Evolutionary conservation across 2,113 vertebrate genomes (phyloP), one percentile per base, ranked within the genome.

Genomic region (Urocitellus parryii): DNA sequence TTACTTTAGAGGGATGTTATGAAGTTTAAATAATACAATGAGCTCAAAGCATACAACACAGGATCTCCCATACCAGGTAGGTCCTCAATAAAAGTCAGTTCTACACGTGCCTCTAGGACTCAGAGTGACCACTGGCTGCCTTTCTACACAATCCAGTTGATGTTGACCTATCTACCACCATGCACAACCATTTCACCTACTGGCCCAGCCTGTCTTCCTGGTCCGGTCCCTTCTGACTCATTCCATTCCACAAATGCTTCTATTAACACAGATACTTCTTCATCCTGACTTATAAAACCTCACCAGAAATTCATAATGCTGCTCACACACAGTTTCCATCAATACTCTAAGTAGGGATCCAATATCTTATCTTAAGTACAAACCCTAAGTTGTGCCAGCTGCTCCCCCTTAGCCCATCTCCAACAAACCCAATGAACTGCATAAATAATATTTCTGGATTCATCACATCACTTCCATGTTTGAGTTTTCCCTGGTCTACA

Each of bases 11-110:
- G 9, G 12, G 11, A 22, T 86, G n/a, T 80, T 87, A 17, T 68
- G 63, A 96, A 22, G 68, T 27, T 92, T 90, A 80, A 85, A 78
- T 84, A 58, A 92, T 34, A 78, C 16, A 94, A 65, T 72, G 37
- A 95, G 70, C 29, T 11, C 70, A 96, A 65, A 73, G 10, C 22
- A 29, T 42, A 3, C 29, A 48, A 74, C 34, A 29, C 10, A 11
- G 58, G 56, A 51, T 18, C 56, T 91, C 14, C 61, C n/a, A 51
- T 56, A 65, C 7, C 9, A 74, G 34, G 29, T 58, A 37, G 24
- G 22, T 76, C 4, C 45, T 92, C 51, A 82, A 39, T 24, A 83
- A 90, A 56, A 70, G 13, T 82, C 70, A 90, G 32, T 85, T 79
- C 42, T 80, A 45, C 9, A 68, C 8, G 56, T 34, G 45, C 17